phyloP scores from a whole-genome alignment of 2,797 vertebrate species.

The Poeciliopsis turneri region DNA sequence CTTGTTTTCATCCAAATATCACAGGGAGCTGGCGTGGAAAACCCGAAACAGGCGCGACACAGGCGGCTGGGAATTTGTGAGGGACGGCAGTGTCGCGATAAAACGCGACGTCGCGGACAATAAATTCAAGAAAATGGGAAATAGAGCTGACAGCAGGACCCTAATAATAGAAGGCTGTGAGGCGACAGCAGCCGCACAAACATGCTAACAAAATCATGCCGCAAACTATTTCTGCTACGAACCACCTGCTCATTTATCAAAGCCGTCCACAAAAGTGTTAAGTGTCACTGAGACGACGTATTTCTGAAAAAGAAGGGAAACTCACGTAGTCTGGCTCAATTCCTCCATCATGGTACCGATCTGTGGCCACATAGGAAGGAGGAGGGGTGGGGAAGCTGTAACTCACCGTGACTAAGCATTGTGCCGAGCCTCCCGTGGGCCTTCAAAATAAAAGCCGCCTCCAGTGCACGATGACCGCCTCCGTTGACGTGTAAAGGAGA shows the following conservation, averaged over 20 bases:
- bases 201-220: conserved; percentile 45
- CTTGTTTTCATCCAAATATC: conserved; percentile 45
- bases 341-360: conserved; percentile 68
- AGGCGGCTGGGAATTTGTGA: background rate
- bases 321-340: conserved; percentile 62
- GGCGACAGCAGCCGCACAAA: conserved; percentile 22
- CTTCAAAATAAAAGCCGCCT: conserved; percentile 85
- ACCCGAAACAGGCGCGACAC: background rate
- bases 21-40: conserved; percentile 3
- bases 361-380: conserved; percentile 66
- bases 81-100: background rate
- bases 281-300: background rate
- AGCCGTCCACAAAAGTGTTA: background rate
- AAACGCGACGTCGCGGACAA: conserved; percentile 18
- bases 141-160: conserved; percentile 54
- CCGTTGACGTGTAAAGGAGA: conserved; percentile 1
- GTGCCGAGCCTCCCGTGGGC: conserved; percentile 60
- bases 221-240: background rate
- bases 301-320: conserved; percentile 33
- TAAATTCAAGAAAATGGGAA: conserved; percentile 48
- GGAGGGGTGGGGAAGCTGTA: conserved; percentile 71
- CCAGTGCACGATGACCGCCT: conserved; percentile 3
- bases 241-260: background rate
- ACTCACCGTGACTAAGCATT: conserved; percentile 94
- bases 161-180: conserved; percentile 60